A percentile compares a stretch with the other conserved stretches of the same genome.
phyloP scores from a whole-genome alignment of 2,797 vertebrate genomes.

The Pseudotriccus pelzelni region DNA sequence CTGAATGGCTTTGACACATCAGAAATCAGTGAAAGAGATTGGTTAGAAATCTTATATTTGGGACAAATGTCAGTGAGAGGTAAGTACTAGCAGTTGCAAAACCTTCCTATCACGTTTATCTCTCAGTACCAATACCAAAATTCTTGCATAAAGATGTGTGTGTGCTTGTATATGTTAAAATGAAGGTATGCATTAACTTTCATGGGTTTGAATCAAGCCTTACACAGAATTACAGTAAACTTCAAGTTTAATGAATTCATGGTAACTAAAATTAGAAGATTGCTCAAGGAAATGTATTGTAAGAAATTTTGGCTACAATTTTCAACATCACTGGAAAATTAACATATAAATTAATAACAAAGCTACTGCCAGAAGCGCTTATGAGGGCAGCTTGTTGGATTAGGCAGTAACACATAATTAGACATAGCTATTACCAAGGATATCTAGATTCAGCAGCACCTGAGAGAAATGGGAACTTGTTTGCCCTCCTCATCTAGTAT shows the following conservation, averaged over 20 bases:
- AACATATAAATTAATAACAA: slow-evolving; percentile 61
- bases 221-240: neutral
- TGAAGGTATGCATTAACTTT: neutral
- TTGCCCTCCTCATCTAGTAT: neutral
- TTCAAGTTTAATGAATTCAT: slow-evolving; percentile 3
- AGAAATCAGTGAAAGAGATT: neutral
- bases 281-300: slow-evolving; percentile 23
- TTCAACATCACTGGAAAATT: slow-evolving; percentile 49
- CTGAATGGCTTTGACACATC: neutral
- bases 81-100: neutral
- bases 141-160: neutral
- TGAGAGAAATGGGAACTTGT: slow-evolving; percentile 10
- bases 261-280: slow-evolving; percentile 28
- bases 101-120: neutral
- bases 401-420: slow-evolving; percentile 41
- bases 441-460: slow-evolving; percentile 52
- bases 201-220: neutral
- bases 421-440: slow-evolving; percentile 16
- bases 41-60: neutral
- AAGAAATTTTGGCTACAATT: slow-evolving; percentile 43
- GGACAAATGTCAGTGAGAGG: neutral
- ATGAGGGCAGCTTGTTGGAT: slow-evolving; percentile 25
- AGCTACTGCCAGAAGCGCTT: neutral
- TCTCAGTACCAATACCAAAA: neutral
- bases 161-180: neutral